A percentile compares a stretch with the other conserved stretches of the same genome.
phyloP scores from a whole-genome alignment of 2,888 invertebrate genomes.

The Pollenia amentaria region DNA sequence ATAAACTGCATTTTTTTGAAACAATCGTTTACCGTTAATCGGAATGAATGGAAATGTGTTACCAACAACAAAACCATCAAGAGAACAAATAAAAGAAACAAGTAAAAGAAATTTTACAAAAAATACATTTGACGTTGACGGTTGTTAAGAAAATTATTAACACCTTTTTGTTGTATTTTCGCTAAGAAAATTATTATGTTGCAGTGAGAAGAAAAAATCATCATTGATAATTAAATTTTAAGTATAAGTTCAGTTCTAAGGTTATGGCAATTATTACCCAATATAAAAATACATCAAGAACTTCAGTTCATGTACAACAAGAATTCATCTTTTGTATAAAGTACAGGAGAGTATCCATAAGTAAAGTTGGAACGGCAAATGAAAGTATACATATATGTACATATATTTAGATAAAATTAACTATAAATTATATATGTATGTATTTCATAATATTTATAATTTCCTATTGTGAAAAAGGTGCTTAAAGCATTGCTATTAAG shows the following conservation, averaged over 20 bases:
- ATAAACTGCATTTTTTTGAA: slow-evolving; percentile 61
- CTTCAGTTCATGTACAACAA: too few species aligned
- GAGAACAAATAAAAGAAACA: not conserved
- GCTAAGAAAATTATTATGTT: slow-evolving; percentile 17
- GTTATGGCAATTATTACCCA: not conserved
- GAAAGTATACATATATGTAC: too few species aligned
- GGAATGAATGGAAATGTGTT: slow-evolving; percentile 27
- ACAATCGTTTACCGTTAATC: slow-evolving; percentile 51
- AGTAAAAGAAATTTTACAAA: not conserved
- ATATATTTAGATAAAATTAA: too few species aligned
- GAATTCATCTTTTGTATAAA: too few species aligned
- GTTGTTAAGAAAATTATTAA: slow-evolving; percentile 8
- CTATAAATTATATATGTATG: too few species aligned
- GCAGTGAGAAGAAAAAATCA: slow-evolving; percentile 2
- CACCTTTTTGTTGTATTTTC: slow-evolving; percentile 50
- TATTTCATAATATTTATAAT: too few species aligned
- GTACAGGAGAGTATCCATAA: too few species aligned
- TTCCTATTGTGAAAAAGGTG: too few species aligned
- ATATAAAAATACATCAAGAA: not conserved
- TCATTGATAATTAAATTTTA: slow-evolving; percentile 1
- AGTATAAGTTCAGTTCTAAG: slow-evolving; percentile 3
- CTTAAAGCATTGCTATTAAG: too few species aligned
- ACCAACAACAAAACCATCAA: not conserved
- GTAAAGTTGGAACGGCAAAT: too few species aligned
- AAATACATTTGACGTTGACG: slow-evolving; percentile 1